phyloP scores from a whole-genome alignment of 2,113 vertebrate species.

The Proteles cristata region DNA sequence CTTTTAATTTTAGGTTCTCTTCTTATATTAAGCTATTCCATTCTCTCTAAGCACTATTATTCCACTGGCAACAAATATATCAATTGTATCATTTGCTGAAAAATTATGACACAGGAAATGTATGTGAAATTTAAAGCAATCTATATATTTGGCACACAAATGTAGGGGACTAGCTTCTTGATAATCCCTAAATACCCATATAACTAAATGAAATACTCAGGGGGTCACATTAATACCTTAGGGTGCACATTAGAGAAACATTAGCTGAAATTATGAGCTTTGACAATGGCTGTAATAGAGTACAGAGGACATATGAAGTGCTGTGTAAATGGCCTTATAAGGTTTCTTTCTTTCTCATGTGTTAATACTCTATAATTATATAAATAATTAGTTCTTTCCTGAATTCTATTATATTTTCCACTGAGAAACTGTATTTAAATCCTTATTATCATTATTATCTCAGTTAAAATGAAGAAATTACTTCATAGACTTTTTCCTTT shows the following conservation, averaged over 20 bases:
- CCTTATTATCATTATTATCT: background rate
- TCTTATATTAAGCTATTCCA: background rate
- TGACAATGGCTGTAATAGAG: background rate
- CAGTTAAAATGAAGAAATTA: constrained; percentile 4
- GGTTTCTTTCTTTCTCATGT: constrained; percentile 19
- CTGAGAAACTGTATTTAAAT: background rate
- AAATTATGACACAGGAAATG: background rate
- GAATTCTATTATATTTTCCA: constrained; percentile 30
- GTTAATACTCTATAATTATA: constrained; percentile 15
- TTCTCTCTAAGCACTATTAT: background rate
- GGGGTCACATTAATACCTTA: background rate
- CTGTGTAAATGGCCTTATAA: background rate
- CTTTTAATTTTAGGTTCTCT: background rate
- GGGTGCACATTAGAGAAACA: background rate
- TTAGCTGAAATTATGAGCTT: background rate
- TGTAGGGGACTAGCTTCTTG: background rate
- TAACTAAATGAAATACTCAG: background rate
- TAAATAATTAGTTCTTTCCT: background rate
- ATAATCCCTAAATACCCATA: background rate
- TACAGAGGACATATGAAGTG: background rate
- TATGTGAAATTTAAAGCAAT: constrained; percentile 15
- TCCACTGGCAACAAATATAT: background rate
- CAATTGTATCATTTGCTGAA: background rate
- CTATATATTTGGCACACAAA: background rate
- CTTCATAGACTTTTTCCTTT: background rate